Evolutionary conservation across 2,797 vertebrate species (phyloP).

Genomic region (Gobionotothen gibberifrons): DNA sequence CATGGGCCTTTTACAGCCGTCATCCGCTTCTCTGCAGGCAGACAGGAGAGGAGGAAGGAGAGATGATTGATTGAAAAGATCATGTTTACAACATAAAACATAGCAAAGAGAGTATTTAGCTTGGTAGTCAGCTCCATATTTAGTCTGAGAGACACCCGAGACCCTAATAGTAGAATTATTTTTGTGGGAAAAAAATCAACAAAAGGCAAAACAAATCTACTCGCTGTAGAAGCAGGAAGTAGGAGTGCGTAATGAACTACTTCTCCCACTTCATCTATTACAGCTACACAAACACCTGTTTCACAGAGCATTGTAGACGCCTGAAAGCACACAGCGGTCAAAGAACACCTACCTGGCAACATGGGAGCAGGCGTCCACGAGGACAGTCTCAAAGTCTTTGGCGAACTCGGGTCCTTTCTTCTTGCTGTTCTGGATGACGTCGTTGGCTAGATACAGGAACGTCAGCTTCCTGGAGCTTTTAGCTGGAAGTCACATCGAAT

Average conservation of each 20-base stretch:
- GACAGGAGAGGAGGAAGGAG: background rate
- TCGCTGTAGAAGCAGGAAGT: background rate
- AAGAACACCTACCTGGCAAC: conserved; percentile 90
- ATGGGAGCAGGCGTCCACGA: conserved; percentile 97
- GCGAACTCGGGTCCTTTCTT: conserved; percentile 98
- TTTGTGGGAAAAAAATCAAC: background rate
- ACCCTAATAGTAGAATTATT: background rate
- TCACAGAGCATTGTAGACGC: background rate
- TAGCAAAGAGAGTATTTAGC: background rate
- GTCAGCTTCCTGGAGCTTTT: conserved; percentile 96
- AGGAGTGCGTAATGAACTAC: background rate
- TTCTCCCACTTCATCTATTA: background rate
- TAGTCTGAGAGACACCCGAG: background rate
- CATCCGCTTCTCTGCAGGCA: conserved; percentile 90
- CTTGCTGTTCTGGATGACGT: conserved; percentile 99
- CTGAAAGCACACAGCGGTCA: background rate
- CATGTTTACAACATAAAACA: conserved; percentile 2
- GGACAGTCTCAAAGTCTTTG: conserved; percentile 95
- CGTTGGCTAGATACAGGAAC: conserved; percentile 97
- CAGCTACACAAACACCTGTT: background rate
- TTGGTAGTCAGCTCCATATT: background rate
- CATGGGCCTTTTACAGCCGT: conserved; percentile 94
- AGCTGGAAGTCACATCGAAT: conserved; percentile 78
- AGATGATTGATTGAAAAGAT: background rate
- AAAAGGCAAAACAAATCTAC: no score